Percentiles rank a stretch among this genome's conserved stretches.
phyloP scores from a whole-genome alignment of 2,113 vertebrate genomes.

The Sporophila hypoxantha region DNA sequence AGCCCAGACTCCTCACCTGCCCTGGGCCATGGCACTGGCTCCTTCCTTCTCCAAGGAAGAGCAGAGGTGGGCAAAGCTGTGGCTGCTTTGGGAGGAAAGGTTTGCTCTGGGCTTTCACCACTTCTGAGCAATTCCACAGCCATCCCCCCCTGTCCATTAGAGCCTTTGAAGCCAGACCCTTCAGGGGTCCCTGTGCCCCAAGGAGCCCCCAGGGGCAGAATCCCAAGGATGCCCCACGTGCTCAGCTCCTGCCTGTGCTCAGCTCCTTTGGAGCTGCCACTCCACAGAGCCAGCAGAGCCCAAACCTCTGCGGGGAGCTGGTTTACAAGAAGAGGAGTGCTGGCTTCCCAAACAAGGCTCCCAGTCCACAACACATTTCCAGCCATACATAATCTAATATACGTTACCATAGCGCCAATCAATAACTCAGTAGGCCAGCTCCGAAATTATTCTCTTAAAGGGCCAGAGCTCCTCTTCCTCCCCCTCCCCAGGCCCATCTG shows the following conservation, averaged over 20 bases:
- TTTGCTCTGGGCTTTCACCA: fast-evolving
- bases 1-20: fast-evolving
- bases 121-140: background rate
- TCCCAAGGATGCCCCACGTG: background rate
- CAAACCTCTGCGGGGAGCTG: conserved; percentile 40
- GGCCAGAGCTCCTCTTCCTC: conserved; percentile 14
- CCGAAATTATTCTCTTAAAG: conserved; percentile 73
- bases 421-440: conserved; percentile 67
- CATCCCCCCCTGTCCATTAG: fast-evolving
- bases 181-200: background rate
- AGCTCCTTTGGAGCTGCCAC: background rate
- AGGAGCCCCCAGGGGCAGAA: background rate
- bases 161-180: background rate
- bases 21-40: fast-evolving
- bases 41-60: background rate
- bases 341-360: conserved; percentile 55
- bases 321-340: conserved; percentile 64
- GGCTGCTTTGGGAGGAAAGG: background rate
- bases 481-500: background rate
- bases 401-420: conserved; percentile 76
- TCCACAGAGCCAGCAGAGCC: background rate
- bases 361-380: conserved; percentile 62
- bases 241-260: background rate
- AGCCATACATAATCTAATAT: conserved; percentile 77
- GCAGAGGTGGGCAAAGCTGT: fast-evolving